phyloP scores from a whole-genome alignment of 2,888 invertebrate genomes.

The Didymodactylos carnosus region DNA sequence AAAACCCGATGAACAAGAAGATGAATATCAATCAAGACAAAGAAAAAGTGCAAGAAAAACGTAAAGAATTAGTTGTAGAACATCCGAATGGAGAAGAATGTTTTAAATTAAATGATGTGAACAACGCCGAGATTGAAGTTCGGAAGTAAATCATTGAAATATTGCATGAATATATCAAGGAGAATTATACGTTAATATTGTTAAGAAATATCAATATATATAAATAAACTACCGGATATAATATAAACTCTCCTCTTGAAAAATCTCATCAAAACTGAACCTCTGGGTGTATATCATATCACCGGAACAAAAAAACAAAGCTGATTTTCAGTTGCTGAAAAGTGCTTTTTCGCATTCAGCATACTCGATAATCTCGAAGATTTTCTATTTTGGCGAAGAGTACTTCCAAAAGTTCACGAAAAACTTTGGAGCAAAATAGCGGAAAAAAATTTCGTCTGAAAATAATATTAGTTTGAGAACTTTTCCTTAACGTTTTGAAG shows the following conservation, averaged over 20 bases:
- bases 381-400: no score
- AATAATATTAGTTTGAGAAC: no score
- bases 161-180: neutral
- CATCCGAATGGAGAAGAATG: neutral
- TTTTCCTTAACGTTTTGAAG: no score
- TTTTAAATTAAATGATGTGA: neutral
- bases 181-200: neutral
- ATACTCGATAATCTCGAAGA: no score
- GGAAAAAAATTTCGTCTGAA: no score
- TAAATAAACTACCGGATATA: neutral
- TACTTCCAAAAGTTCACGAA: no score
- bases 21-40: neutral
- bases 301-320: no score
- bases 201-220: neutral
- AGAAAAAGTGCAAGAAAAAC: neutral
- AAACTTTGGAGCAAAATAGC: no score
- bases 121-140: neutral
- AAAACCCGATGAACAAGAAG: neutral
- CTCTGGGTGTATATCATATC: no score
- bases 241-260: neutral
- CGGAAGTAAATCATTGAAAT: neutral
- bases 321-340: no score
- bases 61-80: neutral
- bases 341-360: no score
- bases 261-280: no score